phyloP scores from a whole-genome alignment of 2,113 vertebrate genomes.

The Mobula birostris region DNA sequence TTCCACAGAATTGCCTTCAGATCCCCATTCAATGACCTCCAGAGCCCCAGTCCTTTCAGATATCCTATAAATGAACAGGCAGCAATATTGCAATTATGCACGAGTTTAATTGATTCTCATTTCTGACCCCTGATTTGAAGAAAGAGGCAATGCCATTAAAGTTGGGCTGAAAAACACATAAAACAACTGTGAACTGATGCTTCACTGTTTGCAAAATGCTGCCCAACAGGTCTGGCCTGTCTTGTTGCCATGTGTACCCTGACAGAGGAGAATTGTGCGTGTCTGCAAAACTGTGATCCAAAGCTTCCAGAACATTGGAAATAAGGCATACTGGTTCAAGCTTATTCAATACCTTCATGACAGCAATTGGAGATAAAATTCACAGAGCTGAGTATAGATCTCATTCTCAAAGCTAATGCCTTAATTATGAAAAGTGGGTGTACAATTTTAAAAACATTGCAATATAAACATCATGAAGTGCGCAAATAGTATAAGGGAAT shows the following conservation, averaged over 20 bases:
- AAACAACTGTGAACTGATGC: background rate
- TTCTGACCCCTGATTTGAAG: background rate
- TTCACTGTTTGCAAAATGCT: background rate
- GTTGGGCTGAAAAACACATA: background rate
- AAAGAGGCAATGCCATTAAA: background rate
- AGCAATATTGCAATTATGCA: background rate
- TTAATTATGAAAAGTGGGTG: background rate
- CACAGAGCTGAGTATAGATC: background rate
- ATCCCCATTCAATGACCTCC: background rate
- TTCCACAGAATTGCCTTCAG: background rate
- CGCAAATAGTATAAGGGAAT: background rate
- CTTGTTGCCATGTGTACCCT: background rate
- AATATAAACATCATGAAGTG: background rate
- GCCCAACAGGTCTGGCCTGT: conserved; percentile 5
- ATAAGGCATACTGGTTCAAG: background rate
- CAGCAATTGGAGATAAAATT: background rate
- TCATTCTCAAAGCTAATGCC: background rate
- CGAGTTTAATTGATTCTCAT: background rate
- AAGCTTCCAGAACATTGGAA: background rate
- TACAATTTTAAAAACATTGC: background rate
- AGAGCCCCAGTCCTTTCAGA: background rate
- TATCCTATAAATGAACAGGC: background rate
- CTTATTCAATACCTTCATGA: background rate
- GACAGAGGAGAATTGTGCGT: background rate
- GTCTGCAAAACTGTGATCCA: background rate